A percentile compares a stretch with the other conserved stretches of the same genome.
Evolutionary conservation across 1,140 invertebrate species (phyloP).

Genomic region (Saxidomus purpurata): DNA sequence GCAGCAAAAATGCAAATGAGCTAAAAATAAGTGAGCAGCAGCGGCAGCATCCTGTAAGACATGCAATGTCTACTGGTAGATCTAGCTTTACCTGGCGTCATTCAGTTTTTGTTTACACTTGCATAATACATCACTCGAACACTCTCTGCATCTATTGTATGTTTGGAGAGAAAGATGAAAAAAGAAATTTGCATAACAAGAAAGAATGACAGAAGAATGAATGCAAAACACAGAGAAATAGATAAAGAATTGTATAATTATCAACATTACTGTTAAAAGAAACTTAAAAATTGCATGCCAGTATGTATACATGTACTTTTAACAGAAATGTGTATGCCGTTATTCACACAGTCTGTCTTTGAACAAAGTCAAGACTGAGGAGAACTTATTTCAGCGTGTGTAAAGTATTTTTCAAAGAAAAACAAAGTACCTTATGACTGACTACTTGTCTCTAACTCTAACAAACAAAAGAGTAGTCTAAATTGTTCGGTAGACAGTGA

Average conservation of each 20-base stretch:
- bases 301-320: neutral
- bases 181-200: constrained; percentile 20
- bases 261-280: constrained; percentile 21
- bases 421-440: too few relatives aligned
- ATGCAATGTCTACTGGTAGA: neutral
- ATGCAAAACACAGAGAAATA: constrained; percentile 30
- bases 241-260: constrained; percentile 12
- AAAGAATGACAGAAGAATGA: constrained; percentile 49
- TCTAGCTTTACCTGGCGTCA: constrained; percentile 56
- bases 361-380: too few relatives aligned
- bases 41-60: neutral
- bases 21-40: neutral
- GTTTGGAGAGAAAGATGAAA: constrained; percentile 49
- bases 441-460: too few relatives aligned
- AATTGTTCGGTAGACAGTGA: too few relatives aligned
- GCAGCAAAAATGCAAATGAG: constrained; percentile 17
- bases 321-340: neutral
- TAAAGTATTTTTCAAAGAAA: too few relatives aligned
- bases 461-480: too few relatives aligned
- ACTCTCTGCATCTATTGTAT: constrained; percentile 52
- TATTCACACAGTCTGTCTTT: too few relatives aligned
- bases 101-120: constrained; percentile 49
- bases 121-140: constrained; percentile 51
- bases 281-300: constrained; percentile 10
- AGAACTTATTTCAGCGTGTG: too few relatives aligned